Base-by-base conservation (phyloP, 2,797 vertebrate genomes). In the Acipenser transmontanus region DNA sequence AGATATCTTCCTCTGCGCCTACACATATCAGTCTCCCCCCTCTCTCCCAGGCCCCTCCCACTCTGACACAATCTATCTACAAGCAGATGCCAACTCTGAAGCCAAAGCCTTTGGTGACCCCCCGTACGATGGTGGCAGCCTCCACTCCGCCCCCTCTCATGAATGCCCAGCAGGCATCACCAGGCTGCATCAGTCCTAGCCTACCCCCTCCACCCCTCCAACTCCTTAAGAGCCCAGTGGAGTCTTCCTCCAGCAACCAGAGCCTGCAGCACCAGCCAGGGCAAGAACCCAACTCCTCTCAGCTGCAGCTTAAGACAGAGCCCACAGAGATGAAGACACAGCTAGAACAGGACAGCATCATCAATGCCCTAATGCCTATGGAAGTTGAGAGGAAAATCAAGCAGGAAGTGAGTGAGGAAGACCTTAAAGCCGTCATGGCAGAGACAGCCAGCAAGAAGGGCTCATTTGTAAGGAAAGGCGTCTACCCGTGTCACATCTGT, bases 401-500 rank as follows among this genome's bases (percentile, higher is more conserved):
- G 73, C 90, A 91, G 74, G 91, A 93, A 72, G 88, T 89, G 3
- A 90, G 91, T 6, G 92, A 93, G 63, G 94, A 93, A 1, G 93
- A 93, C 48, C 79, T 88, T 67, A 89, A 90, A 77, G 86, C 84
- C 70, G 82, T 88, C 66, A 85, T 88, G 0, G 67, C 81, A 0
- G 92, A 89, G 71, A 84, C 78, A 0, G 65, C 87, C 0, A 79
- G 77, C 80, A 89, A 88, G 81, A 91, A 91, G 70, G 71, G 78
- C 1, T 80, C 72, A 0, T 81, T 70, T 66, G 83, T 64, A 77
- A 91, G 85, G 8, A 97, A 94, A 74, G 93, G 93, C 49, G 85
- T 93, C 6, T 96, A 92, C 70, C 93, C 95, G 0, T 99, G 97
- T 67, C 93, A 94, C 47, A 97, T 96, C 76, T 99, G 97, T 70